These are phyloP conservation scores for Entosphenus tridentatus DNA, from an alignment of 2,113 vertebrate species.

Conservation along the genomic window DNA sequence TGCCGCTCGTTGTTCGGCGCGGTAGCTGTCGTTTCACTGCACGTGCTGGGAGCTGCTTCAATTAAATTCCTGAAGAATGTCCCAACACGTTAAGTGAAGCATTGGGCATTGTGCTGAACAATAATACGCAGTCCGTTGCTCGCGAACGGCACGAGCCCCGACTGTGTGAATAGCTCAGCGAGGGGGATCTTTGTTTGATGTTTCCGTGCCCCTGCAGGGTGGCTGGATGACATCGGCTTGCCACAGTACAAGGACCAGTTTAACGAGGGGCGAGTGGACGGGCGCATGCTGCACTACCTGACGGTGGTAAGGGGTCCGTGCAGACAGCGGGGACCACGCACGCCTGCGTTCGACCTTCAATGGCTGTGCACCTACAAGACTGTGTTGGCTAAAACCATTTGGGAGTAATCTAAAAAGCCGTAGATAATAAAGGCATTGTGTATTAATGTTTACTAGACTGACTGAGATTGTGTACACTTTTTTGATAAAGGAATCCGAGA, in stretches of 20 bases:
- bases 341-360: no score
- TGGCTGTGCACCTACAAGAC: no score
- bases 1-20: no score
- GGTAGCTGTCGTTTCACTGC: no score
- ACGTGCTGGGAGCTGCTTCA: background rate
- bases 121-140: no score
- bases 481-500: no score
- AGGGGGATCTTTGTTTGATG: constrained; percentile 2
- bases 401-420: no score
- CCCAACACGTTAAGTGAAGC: background rate
- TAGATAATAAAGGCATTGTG: no score
- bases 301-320: constrained; percentile 41
- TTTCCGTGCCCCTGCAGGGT: constrained; percentile 27
- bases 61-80: background rate
- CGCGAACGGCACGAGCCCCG: background rate
- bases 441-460: no score
- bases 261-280: constrained; percentile 75
- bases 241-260: constrained; percentile 98
- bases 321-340: no score
- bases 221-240: constrained; percentile 90
- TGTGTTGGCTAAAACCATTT: no score
- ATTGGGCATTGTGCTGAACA: background rate
- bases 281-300: constrained; percentile 94
- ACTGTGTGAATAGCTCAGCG: background rate
- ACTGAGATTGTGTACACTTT: no score